phyloP scores from a whole-genome alignment of 1,140 invertebrate species.

The Lucilia cuprina region DNA sequence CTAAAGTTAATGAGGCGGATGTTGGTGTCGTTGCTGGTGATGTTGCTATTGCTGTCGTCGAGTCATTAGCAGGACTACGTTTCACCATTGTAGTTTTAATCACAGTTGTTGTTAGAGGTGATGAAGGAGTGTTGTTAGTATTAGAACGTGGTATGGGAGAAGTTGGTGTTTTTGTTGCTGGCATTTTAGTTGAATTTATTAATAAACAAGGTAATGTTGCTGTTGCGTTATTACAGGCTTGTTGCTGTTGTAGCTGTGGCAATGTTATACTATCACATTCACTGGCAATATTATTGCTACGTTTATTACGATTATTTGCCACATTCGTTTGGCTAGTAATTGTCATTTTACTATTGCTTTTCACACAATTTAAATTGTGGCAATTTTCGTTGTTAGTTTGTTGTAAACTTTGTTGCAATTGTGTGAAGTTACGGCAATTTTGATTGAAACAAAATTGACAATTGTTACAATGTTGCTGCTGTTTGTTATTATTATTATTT shows the following conservation, averaged over 20 bases:
- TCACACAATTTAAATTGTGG: background rate
- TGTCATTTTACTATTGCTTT: background rate
- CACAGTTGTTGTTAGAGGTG: constrained; percentile 61
- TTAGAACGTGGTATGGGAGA: constrained; percentile 46
- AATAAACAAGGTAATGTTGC: background rate
- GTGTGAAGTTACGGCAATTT: constrained; percentile 14
- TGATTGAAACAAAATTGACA: constrained; percentile 47
- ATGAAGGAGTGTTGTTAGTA: constrained; percentile 45
- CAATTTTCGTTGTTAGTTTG: constrained; percentile 1
- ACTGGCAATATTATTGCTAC: background rate
- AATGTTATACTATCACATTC: background rate
- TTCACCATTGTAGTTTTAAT: constrained; percentile 62
- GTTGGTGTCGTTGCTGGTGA: constrained; percentile 46
- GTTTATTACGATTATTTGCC: background rate
- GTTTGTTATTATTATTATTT: constrained; percentile 33
- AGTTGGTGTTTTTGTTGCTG: constrained; percentile 43
- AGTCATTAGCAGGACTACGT: constrained; percentile 60
- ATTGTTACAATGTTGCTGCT: constrained; percentile 36
- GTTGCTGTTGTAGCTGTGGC: background rate
- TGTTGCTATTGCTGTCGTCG: constrained; percentile 43
- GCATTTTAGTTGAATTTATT: constrained; percentile 32
- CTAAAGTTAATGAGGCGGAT: constrained; percentile 40
- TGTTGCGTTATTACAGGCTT: background rate
- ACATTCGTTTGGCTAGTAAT: background rate
- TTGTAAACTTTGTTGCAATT: constrained; percentile 4